Percentiles rank a stretch among this genome's conserved stretches.
Conservation (phyloP, 1,140 invertebrate genomes). For the Musca domestica region DNA sequence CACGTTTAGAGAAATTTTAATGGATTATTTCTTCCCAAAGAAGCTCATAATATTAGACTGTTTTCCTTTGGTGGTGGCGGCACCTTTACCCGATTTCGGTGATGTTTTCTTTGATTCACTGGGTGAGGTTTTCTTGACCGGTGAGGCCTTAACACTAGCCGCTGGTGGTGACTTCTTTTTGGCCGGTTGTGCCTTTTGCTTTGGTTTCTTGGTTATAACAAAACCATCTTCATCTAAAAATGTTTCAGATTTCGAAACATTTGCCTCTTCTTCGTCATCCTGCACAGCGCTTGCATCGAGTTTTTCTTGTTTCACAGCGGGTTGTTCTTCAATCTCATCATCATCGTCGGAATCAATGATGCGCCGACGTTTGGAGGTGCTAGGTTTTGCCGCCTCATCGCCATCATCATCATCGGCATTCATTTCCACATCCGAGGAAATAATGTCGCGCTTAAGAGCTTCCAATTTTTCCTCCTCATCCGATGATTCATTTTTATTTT, state of each 20-base stretch:
- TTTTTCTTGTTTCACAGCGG: constrained; percentile 26
- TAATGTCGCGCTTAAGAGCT: constrained; percentile 40
- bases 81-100: constrained; percentile 26
- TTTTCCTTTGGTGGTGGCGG: constrained; percentile 35
- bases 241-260: constrained; percentile 37
- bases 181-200: constrained; percentile 5
- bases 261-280: constrained; percentile 23
- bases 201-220: constrained; percentile 43
- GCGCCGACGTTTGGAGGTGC: constrained; percentile 38
- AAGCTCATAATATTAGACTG: constrained; percentile 48
- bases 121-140: not conserved
- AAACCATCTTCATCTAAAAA: constrained; percentile 50
- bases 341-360: constrained; percentile 46
- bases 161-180: constrained; percentile 25
- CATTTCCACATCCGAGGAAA: constrained; percentile 19
- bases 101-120: constrained; percentile 24
- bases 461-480: constrained; percentile 49
- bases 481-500: constrained; percentile 34
- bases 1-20: too few relatives aligned
- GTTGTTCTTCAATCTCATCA: constrained; percentile 37
- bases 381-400: not conserved
- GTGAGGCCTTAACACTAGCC: not conserved
- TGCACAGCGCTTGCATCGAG: constrained; percentile 29
- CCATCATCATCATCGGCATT: constrained; percentile 33
- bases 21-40: constrained; percentile 46